Base-by-base conservation (phyloP, 1,140 invertebrate species). In the Trinorchestia longiramus region DNA sequence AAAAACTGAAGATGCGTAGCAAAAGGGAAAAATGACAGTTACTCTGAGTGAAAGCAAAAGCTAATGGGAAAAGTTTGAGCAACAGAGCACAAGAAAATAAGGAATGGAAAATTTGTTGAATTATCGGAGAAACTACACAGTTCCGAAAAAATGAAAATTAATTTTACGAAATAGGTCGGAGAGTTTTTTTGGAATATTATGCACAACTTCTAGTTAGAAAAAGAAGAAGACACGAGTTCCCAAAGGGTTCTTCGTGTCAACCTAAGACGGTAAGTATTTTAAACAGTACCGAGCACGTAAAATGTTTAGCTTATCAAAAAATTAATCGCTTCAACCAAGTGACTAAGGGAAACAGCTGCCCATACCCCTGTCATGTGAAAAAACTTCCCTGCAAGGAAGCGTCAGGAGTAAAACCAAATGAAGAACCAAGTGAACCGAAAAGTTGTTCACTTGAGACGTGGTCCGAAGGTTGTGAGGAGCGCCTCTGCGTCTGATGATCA, bases 401-500 rank as follows among this genome's bases (percentile, higher is more conserved):
- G 62, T 36, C 62, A 19, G 28, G 11, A 77, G 28, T 77, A 77
- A 77, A 1, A 36, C 62, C 62, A 77, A 77, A 77, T 77, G 62
- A 36, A 77, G 62, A 77, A 77, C 62, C 62, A 77, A 77, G 62
- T 77, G 62, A 77, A 77, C 62, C 62, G 62, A 77, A 77, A 19
- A 77, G 62, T 77, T 77, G 62, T 36, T 77, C 15, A 28, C 28
- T 53, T 19, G 47, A 53, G 47, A 53, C 47, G 47, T 53, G 47
- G 47, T 53, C n/a, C 47, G 47, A 53, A 53, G 47, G 47, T 19
- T 53, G 47, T 28, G 8, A 77, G 28, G 28, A 77, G 62, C 62
- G 62, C 62, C 62, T 77, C 62, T 77, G 88, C 88, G 88, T 43
- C 92, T 94, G 43, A 94, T 47, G 92, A 94, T 44, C 92, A 43